A percentile compares a stretch with the other conserved stretches of the same genome.
These are phyloP conservation scores for Seira ritae DNA, from an alignment of 2,888 invertebrate genomes.

Conservation along the genomic window DNA sequence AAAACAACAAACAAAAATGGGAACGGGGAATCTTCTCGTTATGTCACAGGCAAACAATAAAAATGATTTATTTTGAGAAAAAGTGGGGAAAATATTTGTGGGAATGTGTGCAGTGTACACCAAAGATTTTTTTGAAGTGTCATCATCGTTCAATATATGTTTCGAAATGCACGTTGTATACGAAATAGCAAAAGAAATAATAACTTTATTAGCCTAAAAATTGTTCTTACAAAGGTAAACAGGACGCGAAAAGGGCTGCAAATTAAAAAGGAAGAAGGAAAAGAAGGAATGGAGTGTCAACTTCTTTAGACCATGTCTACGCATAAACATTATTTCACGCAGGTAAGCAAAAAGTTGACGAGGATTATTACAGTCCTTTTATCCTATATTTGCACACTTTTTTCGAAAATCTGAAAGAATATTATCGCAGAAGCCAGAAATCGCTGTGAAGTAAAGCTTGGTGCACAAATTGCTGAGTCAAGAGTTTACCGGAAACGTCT, in stretches of 20 bases:
- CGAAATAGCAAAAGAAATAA: constrained; percentile 10
- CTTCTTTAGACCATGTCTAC: constrained; percentile 28
- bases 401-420: neutral
- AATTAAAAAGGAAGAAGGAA: constrained; percentile 31
- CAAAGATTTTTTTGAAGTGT: constrained; percentile 31
- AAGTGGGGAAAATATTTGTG: neutral
- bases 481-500: constrained; percentile 2
- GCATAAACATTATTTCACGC: constrained; percentile 48
- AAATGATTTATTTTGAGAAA: neutral
- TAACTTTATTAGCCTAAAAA: constrained; percentile 16
- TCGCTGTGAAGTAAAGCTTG: neutral
- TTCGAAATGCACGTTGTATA: constrained; percentile 9
- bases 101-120: neutral
- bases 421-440: neutral
- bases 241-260: constrained; percentile 26
- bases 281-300: constrained; percentile 49
- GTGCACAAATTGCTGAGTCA: neutral
- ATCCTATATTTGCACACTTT: neutral
- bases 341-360: constrained; percentile 26
- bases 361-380: neutral
- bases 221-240: constrained; percentile 22
- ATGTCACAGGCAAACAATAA: constrained; percentile 31
- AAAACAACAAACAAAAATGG: constrained; percentile 2
- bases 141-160: constrained; percentile 4
- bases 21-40: constrained; percentile 28